Conservation (phyloP, 2,888 invertebrate genomes). For the Melanostoma scalare region DNA sequence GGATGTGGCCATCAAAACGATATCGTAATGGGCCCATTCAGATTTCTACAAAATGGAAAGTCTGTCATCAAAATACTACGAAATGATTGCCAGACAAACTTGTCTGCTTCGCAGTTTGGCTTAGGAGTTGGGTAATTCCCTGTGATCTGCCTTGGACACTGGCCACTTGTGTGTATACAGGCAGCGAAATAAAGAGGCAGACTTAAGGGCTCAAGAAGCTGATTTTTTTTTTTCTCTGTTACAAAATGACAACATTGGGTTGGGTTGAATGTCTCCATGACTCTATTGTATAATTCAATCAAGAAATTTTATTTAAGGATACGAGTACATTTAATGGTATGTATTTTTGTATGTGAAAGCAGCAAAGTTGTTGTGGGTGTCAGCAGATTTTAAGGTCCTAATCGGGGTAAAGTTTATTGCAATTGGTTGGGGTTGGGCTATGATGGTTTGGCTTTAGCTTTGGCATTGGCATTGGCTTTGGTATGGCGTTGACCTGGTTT, state of each 20-base stretch:
- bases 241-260: constrained; percentile 4
- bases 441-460: neutral
- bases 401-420: constrained; percentile 21
- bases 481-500: neutral
- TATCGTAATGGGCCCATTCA: constrained; percentile 62
- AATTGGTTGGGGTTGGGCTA: constrained; percentile 1
- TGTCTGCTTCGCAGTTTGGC: constrained; percentile 24
- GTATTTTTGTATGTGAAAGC: constrained; percentile 47
- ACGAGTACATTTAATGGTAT: constrained; percentile 34
- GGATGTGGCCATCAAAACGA: constrained; percentile 60
- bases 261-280: constrained; percentile 18
- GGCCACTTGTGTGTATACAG: constrained; percentile 14
- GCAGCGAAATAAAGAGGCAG: constrained; percentile 18
- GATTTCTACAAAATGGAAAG: constrained; percentile 50
- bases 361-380: constrained; percentile 67
- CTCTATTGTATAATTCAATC: constrained; percentile 60
- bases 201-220: constrained; percentile 26
- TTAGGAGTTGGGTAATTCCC: constrained; percentile 5
- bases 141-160: constrained; percentile 42
- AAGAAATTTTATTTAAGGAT: constrained; percentile 62
- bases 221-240: constrained; percentile 1
- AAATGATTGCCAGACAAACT: constrained; percentile 58
- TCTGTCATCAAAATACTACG: constrained; percentile 62
- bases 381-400: constrained; percentile 53
- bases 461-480: neutral